Evolutionary conservation across 2,797 vertebrate species (phyloP), one percentile per base, ranked within the genome.

Genomic region (Pangasius macronema): DNA sequence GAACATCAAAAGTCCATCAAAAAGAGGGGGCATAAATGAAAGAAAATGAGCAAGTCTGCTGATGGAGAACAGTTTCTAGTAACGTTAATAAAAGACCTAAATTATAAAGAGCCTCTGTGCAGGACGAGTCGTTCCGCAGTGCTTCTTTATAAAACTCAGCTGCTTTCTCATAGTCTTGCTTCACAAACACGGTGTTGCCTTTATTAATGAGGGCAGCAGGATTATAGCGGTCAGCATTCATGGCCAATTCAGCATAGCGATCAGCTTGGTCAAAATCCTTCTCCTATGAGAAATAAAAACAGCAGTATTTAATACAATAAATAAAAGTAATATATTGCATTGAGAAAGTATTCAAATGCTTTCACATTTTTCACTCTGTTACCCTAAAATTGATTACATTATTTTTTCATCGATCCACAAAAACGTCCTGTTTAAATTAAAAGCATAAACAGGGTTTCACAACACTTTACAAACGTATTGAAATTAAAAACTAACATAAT

Each of bases 131-230:
- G 3, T 99, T 99, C 91, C 97, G 96, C 84, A 99, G 95, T 30
- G 99, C 97, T 91, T 99, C 98, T 89, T 97, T 98, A 92, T 97
- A 99, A 93, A 98, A 99, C 92, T 99, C 99, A 20, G 97, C 96
- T 87, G 99, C 97, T 93, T 99, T 99, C 90, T 98, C 98, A 68
- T 94, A 97, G 91, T 99, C 98, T 87, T 96, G 96, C 16, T 93
- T 97, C 91, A 95, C 92, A 92, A 97, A 99, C 89, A 97, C 93
- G 0, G 96, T 97, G 93, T 99, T 99, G 89, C 98, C 99, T 94
- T 99, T 99, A 96, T 99, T 99, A 86, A 97, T 97, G 1, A 99
- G 96, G 0, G 98, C 98, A 57, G 97, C 97, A 0, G 99, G 97
- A 92, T 99, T 99, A 87, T 99, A 99, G 85, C 97, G 97, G 90